phyloP scores from a whole-genome alignment of 1,140 invertebrate species.

The Bombus vancouverensis region DNA sequence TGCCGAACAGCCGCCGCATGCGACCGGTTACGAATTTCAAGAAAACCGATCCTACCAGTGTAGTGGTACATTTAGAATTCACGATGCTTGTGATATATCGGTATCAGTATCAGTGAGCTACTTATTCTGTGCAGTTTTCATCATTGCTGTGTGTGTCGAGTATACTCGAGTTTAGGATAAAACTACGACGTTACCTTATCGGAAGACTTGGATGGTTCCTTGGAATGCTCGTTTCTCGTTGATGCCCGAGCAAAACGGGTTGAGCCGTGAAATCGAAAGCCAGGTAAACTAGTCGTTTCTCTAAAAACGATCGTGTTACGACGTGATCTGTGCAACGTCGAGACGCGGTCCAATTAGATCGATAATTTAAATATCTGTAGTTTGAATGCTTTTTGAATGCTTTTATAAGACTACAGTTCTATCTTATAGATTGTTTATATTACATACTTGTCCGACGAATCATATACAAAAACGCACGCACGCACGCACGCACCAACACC shows the following conservation, averaged over 20 bases:
- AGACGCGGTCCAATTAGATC: background rate
- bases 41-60: background rate
- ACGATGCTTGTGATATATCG: background rate
- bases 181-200: background rate
- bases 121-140: too few species aligned
- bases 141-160: background rate
- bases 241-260: conserved; percentile 7
- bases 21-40: background rate
- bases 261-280: too few species aligned
- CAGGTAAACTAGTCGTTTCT: background rate
- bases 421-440: background rate
- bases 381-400: background rate
- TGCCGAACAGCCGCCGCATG: background rate
- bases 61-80: too few species aligned
- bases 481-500: too few species aligned
- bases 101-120: background rate
- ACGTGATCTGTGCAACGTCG: background rate
- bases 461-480: too few species aligned
- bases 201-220: background rate
- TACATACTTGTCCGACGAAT: too few species aligned
- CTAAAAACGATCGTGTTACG: background rate
- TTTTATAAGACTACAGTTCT: background rate
- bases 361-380: background rate
- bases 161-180: background rate
- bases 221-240: conserved; percentile 11